A percentile compares a stretch with the other conserved stretches of the same genome.
Evolutionary conservation across 1,140 invertebrate genomes (phyloP).

Genomic region (Trigoniulus corallinus): DNA sequence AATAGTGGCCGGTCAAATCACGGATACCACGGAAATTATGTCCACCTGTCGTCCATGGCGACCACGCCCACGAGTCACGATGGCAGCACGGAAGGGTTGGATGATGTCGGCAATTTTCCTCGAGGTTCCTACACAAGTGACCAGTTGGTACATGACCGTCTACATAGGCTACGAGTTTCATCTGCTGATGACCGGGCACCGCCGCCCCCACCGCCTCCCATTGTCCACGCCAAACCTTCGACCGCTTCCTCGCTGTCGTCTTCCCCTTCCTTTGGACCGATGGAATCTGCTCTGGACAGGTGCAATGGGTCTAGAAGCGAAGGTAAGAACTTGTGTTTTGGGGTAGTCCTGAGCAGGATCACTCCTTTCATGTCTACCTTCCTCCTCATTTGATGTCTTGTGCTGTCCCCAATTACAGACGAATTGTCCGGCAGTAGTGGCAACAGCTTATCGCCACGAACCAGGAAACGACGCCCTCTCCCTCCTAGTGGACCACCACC

Average conservation of each 20-base stretch:
- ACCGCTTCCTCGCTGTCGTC: background rate
- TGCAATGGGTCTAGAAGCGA: background rate
- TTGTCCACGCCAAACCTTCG: too few species aligned
- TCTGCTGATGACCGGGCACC: background rate
- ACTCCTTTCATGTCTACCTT: too few species aligned
- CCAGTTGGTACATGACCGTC: too few species aligned
- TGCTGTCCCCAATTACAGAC: constrained; percentile 33
- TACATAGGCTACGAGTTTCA: too few species aligned
- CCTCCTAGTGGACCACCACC: constrained; percentile 19
- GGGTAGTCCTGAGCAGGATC: background rate
- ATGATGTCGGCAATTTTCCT: too few species aligned
- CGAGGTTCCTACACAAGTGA: too few species aligned
- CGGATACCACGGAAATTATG: too few species aligned
- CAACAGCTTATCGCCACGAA: constrained; percentile 33
- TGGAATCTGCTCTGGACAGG: background rate
- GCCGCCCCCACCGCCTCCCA: background rate
- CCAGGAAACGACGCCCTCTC: constrained; percentile 13
- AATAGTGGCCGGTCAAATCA: too few species aligned
- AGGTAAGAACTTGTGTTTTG: background rate
- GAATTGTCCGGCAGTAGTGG: constrained; percentile 37
- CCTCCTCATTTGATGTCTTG: constrained; percentile 19
- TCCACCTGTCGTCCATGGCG: too few species aligned
- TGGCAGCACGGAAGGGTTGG: too few species aligned
- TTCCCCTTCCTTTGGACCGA: background rate
- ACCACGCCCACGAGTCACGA: too few species aligned